Base-by-base conservation (phyloP, 92 coral and sea anemone genomes). In the Pocillopora grandis region DNA sequence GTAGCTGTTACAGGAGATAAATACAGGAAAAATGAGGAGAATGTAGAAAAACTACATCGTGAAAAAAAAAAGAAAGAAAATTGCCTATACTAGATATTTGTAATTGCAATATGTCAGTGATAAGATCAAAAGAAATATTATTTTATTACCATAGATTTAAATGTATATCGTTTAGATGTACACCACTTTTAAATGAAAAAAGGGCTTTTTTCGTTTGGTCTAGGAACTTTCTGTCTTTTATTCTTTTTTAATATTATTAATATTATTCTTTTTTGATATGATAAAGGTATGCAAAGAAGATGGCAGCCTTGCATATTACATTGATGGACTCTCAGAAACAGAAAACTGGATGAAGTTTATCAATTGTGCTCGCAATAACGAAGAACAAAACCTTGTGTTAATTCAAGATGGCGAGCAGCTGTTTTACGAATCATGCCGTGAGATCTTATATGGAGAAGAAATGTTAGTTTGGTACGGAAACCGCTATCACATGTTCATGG, bases 341-440 rank as follows among this genome's bases (percentile, higher is more conserved):
- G 86, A 77, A 86, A 97, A 97, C 88, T 97, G 99, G 99, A 90
- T 97, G 95, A 97, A 97, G 81, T 92, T 89, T 74, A 88, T 97
- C 20, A 92, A 92, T 81, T 90, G 99, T 69, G 99, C 99, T 9
- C 78, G 88, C 15, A 87, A 84, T 77, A 93, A 89, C 31, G 89
- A 83, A 17, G 93, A 94, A 12, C 98, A 97, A 80, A 97, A 97
- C 88, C 82, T 97, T 89, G 87, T 90, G n/a, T 89, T 97, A 62
- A 86, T 92, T 64, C 99, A 97, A 86, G 95, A 93, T 21, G 98
- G 97, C 42, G 83, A 92, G 71, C 92, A 97, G 71, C 89, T 97
- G 67, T 97, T 84, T 75, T 97, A 94, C 71, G 98, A 97, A 77
- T 94, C 93, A 14, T 82, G 67, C 60, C 80, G 89, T 14, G 93